Evolutionary conservation across 64 coral and sea anemone genomes (phyloP), one percentile per base, ranked within the genome.

Genomic region (Orbicella faveolata): DNA sequence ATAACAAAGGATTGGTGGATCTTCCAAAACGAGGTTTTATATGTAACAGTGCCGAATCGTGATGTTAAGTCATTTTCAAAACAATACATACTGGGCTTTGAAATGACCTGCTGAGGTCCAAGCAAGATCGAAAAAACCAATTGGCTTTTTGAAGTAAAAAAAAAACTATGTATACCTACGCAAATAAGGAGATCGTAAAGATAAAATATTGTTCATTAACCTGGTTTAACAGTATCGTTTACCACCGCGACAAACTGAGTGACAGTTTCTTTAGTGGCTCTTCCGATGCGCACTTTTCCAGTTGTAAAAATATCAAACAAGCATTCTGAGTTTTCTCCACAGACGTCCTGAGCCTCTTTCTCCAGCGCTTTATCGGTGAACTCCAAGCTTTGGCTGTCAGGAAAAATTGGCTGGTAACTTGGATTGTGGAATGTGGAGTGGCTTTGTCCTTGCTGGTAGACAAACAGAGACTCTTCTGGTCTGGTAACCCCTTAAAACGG

Each of bases 241-340:
- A 96, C 35, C 7, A 90, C 39, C 11, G 51, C 80, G 17, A 81
- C 64, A 64, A 92, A 89, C 51, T 96, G 86, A 17, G 79, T 73
- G 21, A 78, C 44, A 65, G 90, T 89, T 59, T 93, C n/a, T 81
- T 89, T 88, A 3, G 91, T 90, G 5, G 92, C 88, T 75, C 63
- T 81, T 59, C 91, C 95, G 51, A 96, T 93, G 14, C 34, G 62
- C 70, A 91, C 62, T 59, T 96, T 93, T 25, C 72, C 68, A 2
- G 95, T 96, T 5, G 83, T 74, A 19, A 21, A n/a, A 83, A 93
- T 88, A 33, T 96, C 95, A 59, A 93, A 93, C 76, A 96, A 25
- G 36, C 95, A 96, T 57, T 88, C 88, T 10, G 87, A 15, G 70
- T 75, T 96, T 17, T 54, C 91, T 57, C 92, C 91, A 88, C 95